A percentile compares a stretch with the other conserved stretches of the same genome.
phyloP scores from a whole-genome alignment of 1,140 invertebrate genomes.

The Calosoma granatense region DNA sequence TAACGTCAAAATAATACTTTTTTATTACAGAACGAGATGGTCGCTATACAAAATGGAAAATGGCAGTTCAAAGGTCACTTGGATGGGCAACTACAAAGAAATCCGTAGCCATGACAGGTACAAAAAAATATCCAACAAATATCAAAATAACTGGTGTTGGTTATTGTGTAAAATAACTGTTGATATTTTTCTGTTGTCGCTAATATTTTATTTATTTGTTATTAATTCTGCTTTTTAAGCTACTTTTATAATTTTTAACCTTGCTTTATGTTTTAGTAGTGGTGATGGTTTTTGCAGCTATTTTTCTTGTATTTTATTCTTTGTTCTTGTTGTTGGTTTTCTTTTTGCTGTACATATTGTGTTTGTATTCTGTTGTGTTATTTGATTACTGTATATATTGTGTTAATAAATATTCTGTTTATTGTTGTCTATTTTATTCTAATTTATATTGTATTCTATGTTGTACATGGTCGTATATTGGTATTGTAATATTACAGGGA shows the following conservation, averaged over 20 bases:
- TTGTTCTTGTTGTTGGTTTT: slow-evolving; percentile 13
- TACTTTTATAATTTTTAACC: background rate
- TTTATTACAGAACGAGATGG: slow-evolving; percentile 60
- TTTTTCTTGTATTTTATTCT: slow-evolving; percentile 11
- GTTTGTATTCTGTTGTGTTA: slow-evolving; percentile 6
- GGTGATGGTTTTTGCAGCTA: background rate
- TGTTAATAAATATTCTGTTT: slow-evolving; percentile 7
- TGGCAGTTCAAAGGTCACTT: slow-evolving; percentile 79
- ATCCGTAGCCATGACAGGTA: slow-evolving; percentile 63
- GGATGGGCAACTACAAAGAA: slow-evolving; percentile 72
- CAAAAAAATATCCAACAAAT: slow-evolving; percentile 1
- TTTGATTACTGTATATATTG: background rate
- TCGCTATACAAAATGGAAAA: slow-evolving; percentile 84
- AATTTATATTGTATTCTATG: background rate
- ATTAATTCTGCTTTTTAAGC: slow-evolving; percentile 15
- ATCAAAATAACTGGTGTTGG: too few relatives aligned
- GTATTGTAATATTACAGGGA: too few relatives aligned
- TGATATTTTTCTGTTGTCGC: slow-evolving; percentile 16
- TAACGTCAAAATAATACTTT: slow-evolving; percentile 18
- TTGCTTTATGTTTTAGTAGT: slow-evolving; percentile 9
- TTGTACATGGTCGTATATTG: background rate
- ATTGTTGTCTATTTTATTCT: slow-evolving; percentile 16
- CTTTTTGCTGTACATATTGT: slow-evolving; percentile 3
- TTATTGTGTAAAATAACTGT: slow-evolving; percentile 11
- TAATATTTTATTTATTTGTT: slow-evolving; percentile 16